Evolutionary conservation across 2,113 vertebrate genomes (phyloP), one percentile per base, ranked within the genome.

Genomic region (Strix uralensis): DNA sequence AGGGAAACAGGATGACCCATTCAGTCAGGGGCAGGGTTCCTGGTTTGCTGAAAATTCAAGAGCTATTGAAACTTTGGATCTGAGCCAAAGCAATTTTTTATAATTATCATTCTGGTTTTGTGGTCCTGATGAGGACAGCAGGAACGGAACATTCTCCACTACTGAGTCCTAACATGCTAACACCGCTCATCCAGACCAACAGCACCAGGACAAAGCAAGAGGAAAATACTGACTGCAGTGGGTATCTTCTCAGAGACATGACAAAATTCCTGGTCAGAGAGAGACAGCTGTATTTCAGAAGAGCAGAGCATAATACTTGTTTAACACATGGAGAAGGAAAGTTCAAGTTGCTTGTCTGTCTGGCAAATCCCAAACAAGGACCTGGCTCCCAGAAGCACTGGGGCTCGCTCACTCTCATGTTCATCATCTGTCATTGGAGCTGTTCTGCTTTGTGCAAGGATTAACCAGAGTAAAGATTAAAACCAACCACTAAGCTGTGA

Each of bases 361-460:
- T 7, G 2, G 49, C 51, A 82, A 93, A 77, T 80, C 46, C 66
- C 58, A 91, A 80, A 85, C 30, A 80, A 88, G 40, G 58, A 54
- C 25, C n/a, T 1, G 6, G 30, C 74, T 88, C 61, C 66, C 71
- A 94, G 78, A 58, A 88, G 42, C 38, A 21, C 49, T 70, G 81
- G 58, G n/a, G 23, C 85, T 94, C 0, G 0, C 44, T 85, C 27
- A 47, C 38, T 67, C 52, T 72, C 67, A 22, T 61, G 58, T 82
- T 85, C 65, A 74, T 81, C 84, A 67, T 79, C 57, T 85, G 73
- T 38, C 40, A 51, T 74, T 71, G 82, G 86, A 91, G 19, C 38
- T 79, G 44, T 74, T 96, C 91, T 94, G 81, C 58, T 96, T 91
- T 91, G 65, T 65, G 65, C 84, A 85, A 92, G 52, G 57, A 82